A percentile compares a stretch with the other conserved stretches of the same genome.
Conservation (phyloP, 2,888 invertebrate genomes). For the Hirtodrosophila duncani region DNA sequence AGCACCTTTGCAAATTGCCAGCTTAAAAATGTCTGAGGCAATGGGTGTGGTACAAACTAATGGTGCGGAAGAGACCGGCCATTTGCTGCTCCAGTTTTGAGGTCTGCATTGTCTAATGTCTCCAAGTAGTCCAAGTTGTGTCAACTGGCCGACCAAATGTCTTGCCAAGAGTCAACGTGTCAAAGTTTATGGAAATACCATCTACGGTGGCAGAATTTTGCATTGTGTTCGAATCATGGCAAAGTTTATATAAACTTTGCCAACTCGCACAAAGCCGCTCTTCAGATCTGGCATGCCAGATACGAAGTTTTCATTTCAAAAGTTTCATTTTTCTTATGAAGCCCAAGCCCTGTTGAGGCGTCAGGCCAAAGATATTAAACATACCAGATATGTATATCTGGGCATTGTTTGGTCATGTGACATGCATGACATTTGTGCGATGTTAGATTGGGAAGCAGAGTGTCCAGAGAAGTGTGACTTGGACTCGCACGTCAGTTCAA, state of each 20-base stretch:
- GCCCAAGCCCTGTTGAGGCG: slow-evolving; percentile 31
- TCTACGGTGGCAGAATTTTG: slow-evolving; percentile 11
- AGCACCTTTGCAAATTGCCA: slow-evolving; percentile 67
- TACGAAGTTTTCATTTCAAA: slow-evolving; percentile 53
- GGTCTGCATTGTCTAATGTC: slow-evolving; percentile 7
- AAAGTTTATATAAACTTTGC: slow-evolving; percentile 57
- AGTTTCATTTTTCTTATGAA: slow-evolving; percentile 24
- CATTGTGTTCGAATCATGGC: slow-evolving; percentile 32
- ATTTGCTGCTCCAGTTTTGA: slow-evolving; percentile 53
- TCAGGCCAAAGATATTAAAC: slow-evolving; percentile 31
- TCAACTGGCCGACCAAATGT: slow-evolving; percentile 47
- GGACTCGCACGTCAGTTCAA: slow-evolving; percentile 22
- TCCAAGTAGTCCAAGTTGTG: slow-evolving; percentile 34
- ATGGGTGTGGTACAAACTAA: slow-evolving; percentile 46
- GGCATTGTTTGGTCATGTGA: slow-evolving; percentile 54
- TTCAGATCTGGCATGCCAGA: too few species aligned
- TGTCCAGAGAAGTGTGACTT: slow-evolving; percentile 39
- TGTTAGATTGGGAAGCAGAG: slow-evolving; percentile 12
- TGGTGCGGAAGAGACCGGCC: slow-evolving; percentile 62
- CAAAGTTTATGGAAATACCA: slow-evolving; percentile 53
- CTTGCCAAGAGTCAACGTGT: slow-evolving; percentile 36
- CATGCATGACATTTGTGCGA: slow-evolving; percentile 61
- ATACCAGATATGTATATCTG: slow-evolving; percentile 50
- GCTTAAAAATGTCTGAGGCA: slow-evolving; percentile 7
- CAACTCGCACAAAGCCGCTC: slow-evolving; percentile 17